Evolutionary conservation across 2,888 invertebrate species (phyloP).

Genomic region (Venusia cambrica): DNA sequence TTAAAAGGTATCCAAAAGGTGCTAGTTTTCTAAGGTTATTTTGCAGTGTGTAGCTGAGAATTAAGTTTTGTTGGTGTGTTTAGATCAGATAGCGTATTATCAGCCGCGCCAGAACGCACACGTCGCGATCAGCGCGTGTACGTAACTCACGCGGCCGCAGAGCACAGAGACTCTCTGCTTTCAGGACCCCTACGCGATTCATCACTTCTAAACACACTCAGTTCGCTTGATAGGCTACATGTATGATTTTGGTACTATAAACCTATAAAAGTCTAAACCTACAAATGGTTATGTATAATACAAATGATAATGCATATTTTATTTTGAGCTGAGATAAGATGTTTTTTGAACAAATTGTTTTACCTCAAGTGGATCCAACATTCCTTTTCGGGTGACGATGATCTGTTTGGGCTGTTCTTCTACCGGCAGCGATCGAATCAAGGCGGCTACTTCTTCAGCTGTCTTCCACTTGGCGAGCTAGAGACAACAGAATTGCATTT

Average conservation of each 20-base stretch:
- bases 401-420: conserved; percentile 99
- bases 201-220: conserved; percentile 55
- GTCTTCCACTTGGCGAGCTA: conserved; percentile 99
- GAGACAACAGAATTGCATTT: too few species aligned
- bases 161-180: conserved; percentile 66
- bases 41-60: too few species aligned
- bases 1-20: too few species aligned
- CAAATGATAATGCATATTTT: too few species aligned
- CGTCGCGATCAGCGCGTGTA: conserved; percentile 45
- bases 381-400: conserved; percentile 99
- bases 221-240: too few species aligned
- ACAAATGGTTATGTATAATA: too few species aligned
- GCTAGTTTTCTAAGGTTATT: too few species aligned
- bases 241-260: too few species aligned
- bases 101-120: conserved; percentile 34
- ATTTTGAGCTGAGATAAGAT: too few species aligned
- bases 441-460: conserved; percentile 99
- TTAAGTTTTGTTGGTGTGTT: conserved; percentile 3
- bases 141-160: conserved; percentile 45
- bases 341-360: too few species aligned
- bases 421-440: conserved; percentile 98
- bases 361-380: conserved; percentile 99
- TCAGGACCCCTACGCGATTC: conserved; percentile 78
- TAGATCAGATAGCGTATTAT: conserved; percentile 61
- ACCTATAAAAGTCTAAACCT: too few species aligned